phyloP scores from a whole-genome alignment of 2,888 invertebrate species.

The Lochmaea capreae region DNA sequence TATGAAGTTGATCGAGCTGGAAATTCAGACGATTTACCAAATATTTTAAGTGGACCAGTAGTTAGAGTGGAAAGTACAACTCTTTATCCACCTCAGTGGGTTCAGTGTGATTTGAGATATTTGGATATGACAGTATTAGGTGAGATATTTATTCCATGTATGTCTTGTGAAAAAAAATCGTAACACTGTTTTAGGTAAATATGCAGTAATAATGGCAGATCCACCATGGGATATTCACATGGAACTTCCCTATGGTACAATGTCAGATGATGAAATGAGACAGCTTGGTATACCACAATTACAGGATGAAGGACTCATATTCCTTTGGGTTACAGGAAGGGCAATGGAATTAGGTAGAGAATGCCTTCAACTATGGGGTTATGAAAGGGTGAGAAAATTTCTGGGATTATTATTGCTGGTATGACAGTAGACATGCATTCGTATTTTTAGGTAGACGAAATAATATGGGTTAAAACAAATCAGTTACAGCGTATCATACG shows the following conservation, averaged over 20 bases:
- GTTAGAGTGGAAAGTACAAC: slow-evolving; percentile 69
- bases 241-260: slow-evolving; percentile 98
- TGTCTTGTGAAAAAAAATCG: too few relatives aligned
- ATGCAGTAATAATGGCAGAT: slow-evolving; percentile 98
- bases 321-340: slow-evolving; percentile 97
- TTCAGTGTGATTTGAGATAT: slow-evolving; percentile 94
- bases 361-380: slow-evolving; percentile 96
- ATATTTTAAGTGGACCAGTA: slow-evolving; percentile 54
- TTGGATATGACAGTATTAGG: slow-evolving; percentile 92
- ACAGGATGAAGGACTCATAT: slow-evolving; percentile 96
- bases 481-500: slow-evolving; percentile 96
- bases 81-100: slow-evolving; percentile 93
- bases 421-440: too few relatives aligned
- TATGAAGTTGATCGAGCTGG: slow-evolving; percentile 92
- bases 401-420: too few relatives aligned
- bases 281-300: slow-evolving; percentile 92
- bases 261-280: slow-evolving; percentile 99
- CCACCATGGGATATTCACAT: slow-evolving; percentile 99
- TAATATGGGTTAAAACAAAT: slow-evolving; percentile 99
- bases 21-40: slow-evolving; percentile 64
- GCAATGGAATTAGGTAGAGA: slow-evolving; percentile 97
- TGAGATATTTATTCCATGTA: slow-evolving; percentile 42
- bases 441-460: slow-evolving; percentile 79
- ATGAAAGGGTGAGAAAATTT: slow-evolving; percentile 75
- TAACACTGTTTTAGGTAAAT: slow-evolving; percentile 75